Base-by-base conservation (phyloP, 1,140 invertebrate genomes). In the Mactra quadrangularis region DNA sequence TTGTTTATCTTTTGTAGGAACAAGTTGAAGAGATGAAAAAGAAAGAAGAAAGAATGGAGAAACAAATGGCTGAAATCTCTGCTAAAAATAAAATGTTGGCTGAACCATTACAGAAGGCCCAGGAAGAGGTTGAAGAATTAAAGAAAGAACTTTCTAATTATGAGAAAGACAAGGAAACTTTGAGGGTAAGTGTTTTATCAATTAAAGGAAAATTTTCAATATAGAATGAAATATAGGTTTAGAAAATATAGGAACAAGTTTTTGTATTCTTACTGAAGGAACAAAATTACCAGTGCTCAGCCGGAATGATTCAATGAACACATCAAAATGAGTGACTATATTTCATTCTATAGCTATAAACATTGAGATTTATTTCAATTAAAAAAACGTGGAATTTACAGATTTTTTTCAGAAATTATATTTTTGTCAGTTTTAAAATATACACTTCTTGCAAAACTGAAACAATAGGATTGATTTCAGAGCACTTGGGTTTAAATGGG, bases 1-100 rank as follows among this genome's bases (percentile, higher is more conserved):
- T 38, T 11, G 13, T 76, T 45, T 76, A 2, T 60, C n/a, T 3
- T 3, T 79, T 84, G 53, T 84, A 97, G 95, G 96, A 97, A 90
- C 96, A 98, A 95, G 95, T 98, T 92, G 96, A 97, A 89, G 95
- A 95, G 15, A 95, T 97, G 93, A 96, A 96, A 87, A 96, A 95
- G 89, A 95, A 96, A 71, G 96, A 97, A 87, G 96, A 97, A 90
- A 92, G 96, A 85, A 95, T 97, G 92, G 94, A 95, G 81, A 96
- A 95, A 86, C 94, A 96, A 89, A 94, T 96, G 79, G 91, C 93
- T 52, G 94, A 96, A 89, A 91, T 95, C 0, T 94, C 94, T 0
- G 93, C 91, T 0, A 96, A 97, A 90, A 96, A 97, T 87, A 96
- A 96, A 87, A 95, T 95, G 85, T 92, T 97, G 29, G 93, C 93